A percentile compares a stretch with the other conserved stretches of the same genome.
phyloP scores from a whole-genome alignment of 2,888 invertebrate species.

The Calameuta idolon region DNA sequence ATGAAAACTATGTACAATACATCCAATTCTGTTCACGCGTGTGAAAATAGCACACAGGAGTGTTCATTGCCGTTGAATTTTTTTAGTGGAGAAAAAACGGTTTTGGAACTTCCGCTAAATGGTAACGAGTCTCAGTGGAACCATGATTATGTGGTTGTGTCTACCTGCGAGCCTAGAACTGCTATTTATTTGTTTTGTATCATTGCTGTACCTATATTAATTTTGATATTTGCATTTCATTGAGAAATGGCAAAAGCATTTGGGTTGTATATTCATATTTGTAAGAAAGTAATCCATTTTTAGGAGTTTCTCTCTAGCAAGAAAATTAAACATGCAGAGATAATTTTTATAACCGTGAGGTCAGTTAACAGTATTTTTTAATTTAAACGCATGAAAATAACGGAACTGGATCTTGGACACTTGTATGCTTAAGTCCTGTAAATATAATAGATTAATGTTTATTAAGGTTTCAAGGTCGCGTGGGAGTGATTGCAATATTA shows the following conservation, averaged over 20 bases:
- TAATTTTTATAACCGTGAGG: no score
- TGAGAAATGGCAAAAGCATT: conserved; percentile 56
- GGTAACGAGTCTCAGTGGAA: conserved; percentile 78
- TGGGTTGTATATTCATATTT: no score
- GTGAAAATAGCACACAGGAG: conserved; percentile 73
- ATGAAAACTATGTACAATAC: conserved; percentile 80
- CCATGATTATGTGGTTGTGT: conserved; percentile 79
- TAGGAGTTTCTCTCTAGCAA: no score
- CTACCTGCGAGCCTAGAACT: conserved; percentile 81
- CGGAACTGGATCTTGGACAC: no score
- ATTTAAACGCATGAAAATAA: conserved; percentile 3
- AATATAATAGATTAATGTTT: no score
- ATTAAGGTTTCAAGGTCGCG: no score
- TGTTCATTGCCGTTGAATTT: conserved; percentile 77
- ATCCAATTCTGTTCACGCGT: conserved; percentile 72
- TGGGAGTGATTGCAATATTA: no score
- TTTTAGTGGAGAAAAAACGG: conserved; percentile 77
- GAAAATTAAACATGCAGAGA: no score
- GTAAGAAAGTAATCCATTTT: no score
- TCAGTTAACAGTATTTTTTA: conserved; percentile 9
- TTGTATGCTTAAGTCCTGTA: no score
- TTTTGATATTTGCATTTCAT: conserved; percentile 80
- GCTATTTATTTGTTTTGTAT: conserved; percentile 77
- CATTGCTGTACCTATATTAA: conserved; percentile 78
- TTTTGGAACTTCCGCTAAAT: conserved; percentile 76